Percentiles rank a stretch among this genome's conserved stretches.
These are phyloP conservation scores for Anoncus sp. DNA, from an alignment of 2,888 invertebrate species.

Conservation along the genomic window DNA sequence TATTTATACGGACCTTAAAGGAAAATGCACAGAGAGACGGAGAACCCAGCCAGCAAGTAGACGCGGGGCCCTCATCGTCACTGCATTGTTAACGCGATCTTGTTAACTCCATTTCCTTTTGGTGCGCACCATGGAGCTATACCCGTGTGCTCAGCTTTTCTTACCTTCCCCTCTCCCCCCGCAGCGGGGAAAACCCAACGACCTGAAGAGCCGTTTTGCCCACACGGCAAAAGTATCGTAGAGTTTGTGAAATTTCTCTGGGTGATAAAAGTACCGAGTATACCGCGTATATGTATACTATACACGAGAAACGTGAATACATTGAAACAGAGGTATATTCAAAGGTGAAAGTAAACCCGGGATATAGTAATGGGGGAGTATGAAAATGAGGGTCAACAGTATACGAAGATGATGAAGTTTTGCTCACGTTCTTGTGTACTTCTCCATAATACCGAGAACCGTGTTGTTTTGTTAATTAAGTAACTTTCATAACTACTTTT, in stretches of 20 bases:
- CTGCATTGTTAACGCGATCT: constrained; percentile 69
- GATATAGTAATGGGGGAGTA: too few relatives aligned
- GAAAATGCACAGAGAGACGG: constrained; percentile 25
- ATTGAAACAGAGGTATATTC: too few relatives aligned
- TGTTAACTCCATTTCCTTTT: constrained; percentile 66
- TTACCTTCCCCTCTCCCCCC: constrained; percentile 27
- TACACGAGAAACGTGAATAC: too few relatives aligned
- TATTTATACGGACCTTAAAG: constrained; percentile 12
- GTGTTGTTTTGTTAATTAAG: too few relatives aligned
- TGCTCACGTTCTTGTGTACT: too few relatives aligned
- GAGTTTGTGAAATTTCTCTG: constrained; percentile 17
- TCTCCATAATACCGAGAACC: too few relatives aligned
- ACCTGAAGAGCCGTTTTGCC: constrained; percentile 53
- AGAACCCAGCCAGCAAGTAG: constrained; percentile 21
- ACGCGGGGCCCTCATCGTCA: constrained; percentile 58
- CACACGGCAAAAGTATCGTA: constrained; percentile 40
- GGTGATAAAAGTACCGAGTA: constrained; percentile 41
- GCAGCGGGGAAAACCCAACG: constrained; percentile 57
- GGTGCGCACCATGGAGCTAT: constrained; percentile 38
- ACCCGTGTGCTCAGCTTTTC: constrained; percentile 50
- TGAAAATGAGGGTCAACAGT: too few relatives aligned
- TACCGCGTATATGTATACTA: too few relatives aligned
- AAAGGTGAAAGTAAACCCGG: too few relatives aligned
- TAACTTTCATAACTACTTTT: too few relatives aligned
- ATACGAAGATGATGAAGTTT: too few relatives aligned